phyloP scores from a whole-genome alignment of 2,797 vertebrate genomes.

The Mus caroli region DNA sequence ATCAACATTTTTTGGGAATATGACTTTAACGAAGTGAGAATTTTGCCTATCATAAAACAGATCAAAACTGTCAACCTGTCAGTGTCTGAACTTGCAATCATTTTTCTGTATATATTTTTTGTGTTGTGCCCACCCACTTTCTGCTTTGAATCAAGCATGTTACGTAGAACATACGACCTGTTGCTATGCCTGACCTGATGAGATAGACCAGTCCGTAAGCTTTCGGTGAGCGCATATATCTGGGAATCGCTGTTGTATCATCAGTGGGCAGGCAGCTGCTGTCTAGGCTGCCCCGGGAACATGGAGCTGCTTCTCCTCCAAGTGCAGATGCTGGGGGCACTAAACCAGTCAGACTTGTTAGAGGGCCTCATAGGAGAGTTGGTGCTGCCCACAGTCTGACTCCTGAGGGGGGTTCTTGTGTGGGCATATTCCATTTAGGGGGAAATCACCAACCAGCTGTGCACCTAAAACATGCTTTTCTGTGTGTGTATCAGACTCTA shows the following conservation, averaged over 20 bases:
- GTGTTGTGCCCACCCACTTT: conserved; percentile 4
- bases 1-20: neutral
- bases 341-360: neutral
- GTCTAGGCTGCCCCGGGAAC: neutral
- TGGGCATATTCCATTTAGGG: neutral
- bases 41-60: conserved; percentile 47
- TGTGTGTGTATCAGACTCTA: conserved; percentile 2
- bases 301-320: neutral
- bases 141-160: conserved; percentile 32
- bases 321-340: neutral
- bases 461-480: conserved; percentile 31
- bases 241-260: neutral
- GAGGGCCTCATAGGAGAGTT: neutral
- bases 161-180: conserved; percentile 7
- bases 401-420: neutral
- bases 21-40: neutral
- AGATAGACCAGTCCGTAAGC: neutral
- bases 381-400: neutral
- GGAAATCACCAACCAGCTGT: neutral
- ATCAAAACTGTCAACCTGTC: neutral
- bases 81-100: conserved; percentile 28
- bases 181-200: conserved; percentile 43
- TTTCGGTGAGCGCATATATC: neutral
- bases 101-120: conserved; percentile 41
- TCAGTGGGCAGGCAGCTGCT: neutral